Evolutionary conservation across 2,797 vertebrate genomes (phyloP), one percentile per base, ranked within the genome.

Genomic region (Mycteria americana): DNA sequence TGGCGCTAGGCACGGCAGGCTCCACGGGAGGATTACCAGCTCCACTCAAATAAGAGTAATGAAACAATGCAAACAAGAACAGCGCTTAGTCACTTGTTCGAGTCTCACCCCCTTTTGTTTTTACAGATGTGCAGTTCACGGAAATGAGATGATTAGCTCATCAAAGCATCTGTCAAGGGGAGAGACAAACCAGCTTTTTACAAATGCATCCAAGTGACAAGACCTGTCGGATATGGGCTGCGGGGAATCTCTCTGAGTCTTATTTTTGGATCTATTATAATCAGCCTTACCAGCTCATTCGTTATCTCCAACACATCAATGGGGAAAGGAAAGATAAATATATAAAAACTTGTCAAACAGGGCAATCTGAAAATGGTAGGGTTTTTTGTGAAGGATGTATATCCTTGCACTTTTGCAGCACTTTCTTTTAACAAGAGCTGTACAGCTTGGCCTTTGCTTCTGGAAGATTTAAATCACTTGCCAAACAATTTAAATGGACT

Each of bases 131-230:
- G 92, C 92, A 92, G 75, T 19, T 93, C 97, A 88, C 4, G 59
- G 96, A 96, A 97, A 96, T 90, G 89, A 96, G 95, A 91, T 76
- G 91, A 97, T 97, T 97, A 97, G 89, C 91, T 95, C 96, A 95
- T 97, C 97, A 97, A 95, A 89, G 95, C 89, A 90, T 90, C 91
- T 97, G 97, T 97, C 97, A 97, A 94, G 33, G 73, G 45, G 89
- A 94, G 92, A 97, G 95, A 92, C 92, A 97, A 93, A 93, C 93
- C 91, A 88, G 93, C 93, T 82, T 91, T 92, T 86, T 83, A 95
- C 92, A 90, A 82, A 93, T 9, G 76, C 85, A 96, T 93, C 83
- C 94, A 88, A 96, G 74, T 93, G 94, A 97, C 94, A 94, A 63
- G 95, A 88, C 89, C 82, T 93, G 92, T 93, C 62, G 51, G 94